Conservation (phyloP, 2,888 invertebrate species). For the Fragum sueziense region DNA sequence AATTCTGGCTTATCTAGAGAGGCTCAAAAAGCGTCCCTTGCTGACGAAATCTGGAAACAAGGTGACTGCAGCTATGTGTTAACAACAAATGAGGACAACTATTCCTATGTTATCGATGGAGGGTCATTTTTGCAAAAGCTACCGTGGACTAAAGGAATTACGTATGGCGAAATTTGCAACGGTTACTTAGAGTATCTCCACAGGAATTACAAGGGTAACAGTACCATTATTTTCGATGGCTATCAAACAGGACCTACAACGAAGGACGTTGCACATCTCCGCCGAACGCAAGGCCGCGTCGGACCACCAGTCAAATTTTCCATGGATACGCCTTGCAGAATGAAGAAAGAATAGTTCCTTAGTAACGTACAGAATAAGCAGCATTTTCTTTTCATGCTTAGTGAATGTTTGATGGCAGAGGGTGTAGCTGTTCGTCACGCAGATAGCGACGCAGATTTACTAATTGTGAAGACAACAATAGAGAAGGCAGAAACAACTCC, state of each 20-base stretch:
- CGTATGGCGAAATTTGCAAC: conserved; percentile 28
- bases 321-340: neutral
- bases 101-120: conserved; percentile 47
- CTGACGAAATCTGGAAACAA: conserved; percentile 53
- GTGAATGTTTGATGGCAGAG: neutral
- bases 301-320: conserved; percentile 15
- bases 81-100: neutral
- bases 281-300: neutral
- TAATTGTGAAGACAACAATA: conserved; percentile 24
- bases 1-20: conserved; percentile 42
- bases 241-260: conserved; percentile 19
- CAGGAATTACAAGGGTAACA: neutral
- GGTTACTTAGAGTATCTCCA: conserved; percentile 22
- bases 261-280: conserved; percentile 11
- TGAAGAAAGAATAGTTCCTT: conserved; percentile 16
- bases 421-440: conserved; percentile 12
- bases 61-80: neutral
- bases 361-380: conserved; percentile 20
- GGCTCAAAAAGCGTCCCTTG: conserved; percentile 53
- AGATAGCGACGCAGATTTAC: conserved; percentile 21
- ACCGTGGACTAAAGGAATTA: conserved; percentile 44
- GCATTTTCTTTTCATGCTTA: conserved; percentile 16
- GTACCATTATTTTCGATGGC: conserved; percentile 45
- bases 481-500: neutral
- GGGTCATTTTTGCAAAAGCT: conserved; percentile 46